A percentile compares a stretch with the other conserved stretches of the same genome.
Evolutionary conservation across 2,888 invertebrate genomes (phyloP).

Genomic region (Drosophila lacicola): DNA sequence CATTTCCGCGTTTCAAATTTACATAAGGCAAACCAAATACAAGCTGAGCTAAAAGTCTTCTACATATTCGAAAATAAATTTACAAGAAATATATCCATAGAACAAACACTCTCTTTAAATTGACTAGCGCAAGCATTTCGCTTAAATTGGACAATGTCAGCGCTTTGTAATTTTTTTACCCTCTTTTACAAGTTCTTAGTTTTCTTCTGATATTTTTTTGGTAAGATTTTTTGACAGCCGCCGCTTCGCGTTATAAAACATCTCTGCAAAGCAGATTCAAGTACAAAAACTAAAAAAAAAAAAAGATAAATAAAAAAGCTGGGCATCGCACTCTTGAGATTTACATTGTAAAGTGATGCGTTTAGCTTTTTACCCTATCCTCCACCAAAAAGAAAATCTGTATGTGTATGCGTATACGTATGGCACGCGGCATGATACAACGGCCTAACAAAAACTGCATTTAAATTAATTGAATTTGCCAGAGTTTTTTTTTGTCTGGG

Average conservation of each 20-base stretch:
- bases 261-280: conserved; percentile 55
- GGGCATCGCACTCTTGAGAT: conserved; percentile 77
- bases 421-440: conserved; percentile 16
- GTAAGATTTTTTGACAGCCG: conserved; percentile 41
- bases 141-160: conserved; percentile 8
- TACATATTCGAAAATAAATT: background rate
- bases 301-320: conserved; percentile 42
- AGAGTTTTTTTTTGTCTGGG: conserved; percentile 39
- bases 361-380: conserved; percentile 23
- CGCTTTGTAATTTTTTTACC: background rate
- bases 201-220: conserved; percentile 15
- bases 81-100: background rate
- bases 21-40: too few species aligned
- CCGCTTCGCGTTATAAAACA: conserved; percentile 55
- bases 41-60: too few species aligned
- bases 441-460: conserved; percentile 69
- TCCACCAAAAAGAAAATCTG: background rate
- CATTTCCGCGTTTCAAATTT: too few species aligned
- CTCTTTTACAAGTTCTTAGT: conserved; percentile 4
- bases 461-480: conserved; percentile 78
- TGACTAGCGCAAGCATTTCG: background rate
- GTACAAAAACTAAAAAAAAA: conserved; percentile 35
- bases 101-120: background rate
- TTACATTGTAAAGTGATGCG: conserved; percentile 80
- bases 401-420: background rate